Evolutionary conservation across 2,797 vertebrate genomes (phyloP).

Genomic region (Monodelphis domestica): DNA sequence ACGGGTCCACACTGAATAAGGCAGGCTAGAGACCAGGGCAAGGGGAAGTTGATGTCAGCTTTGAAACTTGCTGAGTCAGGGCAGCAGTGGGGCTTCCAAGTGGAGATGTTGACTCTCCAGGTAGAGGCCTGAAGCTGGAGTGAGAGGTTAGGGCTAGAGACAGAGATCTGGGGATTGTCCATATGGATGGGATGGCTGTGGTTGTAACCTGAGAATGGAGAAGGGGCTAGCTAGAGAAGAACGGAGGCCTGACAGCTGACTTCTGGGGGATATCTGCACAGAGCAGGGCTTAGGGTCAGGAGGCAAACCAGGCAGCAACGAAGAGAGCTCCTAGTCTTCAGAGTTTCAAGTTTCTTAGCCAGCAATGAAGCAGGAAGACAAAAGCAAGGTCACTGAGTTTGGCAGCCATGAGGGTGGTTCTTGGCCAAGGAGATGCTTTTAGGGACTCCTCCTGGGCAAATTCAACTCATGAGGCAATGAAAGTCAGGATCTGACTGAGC

Average conservation of each 20-base stretch:
- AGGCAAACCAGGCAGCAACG: slow-evolving; percentile 17
- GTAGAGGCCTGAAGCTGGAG: background rate
- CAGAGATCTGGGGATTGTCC: slow-evolving; percentile 4
- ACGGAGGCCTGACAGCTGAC: background rate
- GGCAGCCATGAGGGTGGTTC: background rate
- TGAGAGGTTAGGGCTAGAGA: slow-evolving; percentile 7
- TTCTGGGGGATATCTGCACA: background rate
- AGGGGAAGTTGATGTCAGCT: slow-evolving; percentile 11
- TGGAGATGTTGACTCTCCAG: slow-evolving; percentile 36
- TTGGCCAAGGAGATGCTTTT: background rate
- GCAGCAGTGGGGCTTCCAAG: background rate
- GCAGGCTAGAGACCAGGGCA: background rate
- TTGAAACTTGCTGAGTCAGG: slow-evolving; percentile 37
- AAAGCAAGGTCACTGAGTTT: background rate
- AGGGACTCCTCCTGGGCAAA: background rate
- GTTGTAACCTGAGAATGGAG: slow-evolving; percentile 29
- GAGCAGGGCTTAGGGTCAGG: background rate
- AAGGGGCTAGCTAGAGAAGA: slow-evolving; percentile 33
- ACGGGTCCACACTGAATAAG: background rate
- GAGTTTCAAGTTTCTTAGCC: background rate
- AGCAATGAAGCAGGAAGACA: background rate
- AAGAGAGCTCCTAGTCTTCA: background rate
- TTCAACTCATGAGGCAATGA: slow-evolving; percentile 40
- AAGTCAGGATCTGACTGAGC: slow-evolving; percentile 12
- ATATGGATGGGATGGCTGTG: slow-evolving; percentile 12